Evolutionary conservation across 1,140 invertebrate species (phyloP).

Genomic region (Apolygus lucorum): DNA sequence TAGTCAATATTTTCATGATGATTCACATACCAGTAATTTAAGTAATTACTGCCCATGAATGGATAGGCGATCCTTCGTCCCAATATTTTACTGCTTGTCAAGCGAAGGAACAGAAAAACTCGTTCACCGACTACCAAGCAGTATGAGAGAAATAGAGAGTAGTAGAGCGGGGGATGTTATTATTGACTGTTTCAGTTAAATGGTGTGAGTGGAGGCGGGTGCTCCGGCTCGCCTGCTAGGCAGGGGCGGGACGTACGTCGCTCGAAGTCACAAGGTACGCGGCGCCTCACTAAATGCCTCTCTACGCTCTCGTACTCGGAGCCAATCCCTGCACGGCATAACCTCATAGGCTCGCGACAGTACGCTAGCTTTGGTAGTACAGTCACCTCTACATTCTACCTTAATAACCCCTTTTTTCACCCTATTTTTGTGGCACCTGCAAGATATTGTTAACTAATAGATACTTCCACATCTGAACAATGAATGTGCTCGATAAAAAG

Average conservation of each 20-base stretch:
- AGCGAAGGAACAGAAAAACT: conserved; percentile 1
- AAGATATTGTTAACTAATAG: not conserved
- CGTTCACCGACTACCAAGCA: too few species aligned
- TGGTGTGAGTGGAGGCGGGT: conserved; percentile 35
- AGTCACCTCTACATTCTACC: conserved; percentile 36
- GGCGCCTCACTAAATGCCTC: conserved; percentile 73
- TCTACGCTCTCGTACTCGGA: conserved; percentile 67
- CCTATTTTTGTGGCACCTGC: conserved; percentile 14
- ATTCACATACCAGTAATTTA: too few species aligned
- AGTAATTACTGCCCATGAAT: too few species aligned
- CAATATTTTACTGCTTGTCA: too few species aligned
- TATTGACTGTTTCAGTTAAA: conserved; percentile 38
- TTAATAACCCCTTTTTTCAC: not conserved
- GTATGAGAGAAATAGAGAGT: conserved; percentile 9
- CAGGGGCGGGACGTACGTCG: conserved; percentile 47
- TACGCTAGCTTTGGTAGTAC: conserved; percentile 91
- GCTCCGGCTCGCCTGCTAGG: conserved; percentile 35
- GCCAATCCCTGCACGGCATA: conserved; percentile 45
- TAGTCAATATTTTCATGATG: too few species aligned
- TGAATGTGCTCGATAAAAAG: too few species aligned
- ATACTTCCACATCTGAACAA: too few species aligned
- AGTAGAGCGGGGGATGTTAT: conserved; percentile 7
- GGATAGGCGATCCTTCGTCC: too few species aligned
- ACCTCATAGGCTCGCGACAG: conserved; percentile 68
- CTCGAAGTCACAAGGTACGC: conserved; percentile 79